Conservation (phyloP, 1,140 invertebrate genomes). For the Eurosta solidaginis region DNA sequence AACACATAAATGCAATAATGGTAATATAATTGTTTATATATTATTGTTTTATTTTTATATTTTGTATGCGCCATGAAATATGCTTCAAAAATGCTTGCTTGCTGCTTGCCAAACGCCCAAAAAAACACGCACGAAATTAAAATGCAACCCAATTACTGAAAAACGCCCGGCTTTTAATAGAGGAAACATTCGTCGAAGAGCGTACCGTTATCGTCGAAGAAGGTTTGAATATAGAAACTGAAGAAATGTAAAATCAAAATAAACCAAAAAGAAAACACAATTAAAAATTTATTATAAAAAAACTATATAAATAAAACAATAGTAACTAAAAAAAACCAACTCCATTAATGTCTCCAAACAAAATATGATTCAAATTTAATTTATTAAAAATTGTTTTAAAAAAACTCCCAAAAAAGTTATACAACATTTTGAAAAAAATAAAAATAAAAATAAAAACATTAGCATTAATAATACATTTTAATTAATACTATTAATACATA, state of each 20-base stretch:
- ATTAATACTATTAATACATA: neutral
- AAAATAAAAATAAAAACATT: neutral
- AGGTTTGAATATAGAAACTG: slow-evolving; percentile 59
- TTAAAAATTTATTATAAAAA: neutral
- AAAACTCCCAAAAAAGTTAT: neutral
- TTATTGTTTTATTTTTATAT: slow-evolving; percentile 30
- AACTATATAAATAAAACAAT: slow-evolving; percentile 34
- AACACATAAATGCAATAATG: slow-evolving; percentile 32
- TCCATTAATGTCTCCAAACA: slow-evolving; percentile 13
- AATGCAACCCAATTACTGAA: slow-evolving; percentile 37
- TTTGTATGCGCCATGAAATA: slow-evolving; percentile 3
- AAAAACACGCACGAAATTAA: slow-evolving; percentile 36
- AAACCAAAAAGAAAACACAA: slow-evolving; percentile 23
- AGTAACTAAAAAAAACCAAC: slow-evolving; percentile 33
- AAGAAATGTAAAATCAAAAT: slow-evolving; percentile 48
- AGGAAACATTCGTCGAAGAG: slow-evolving; percentile 60
- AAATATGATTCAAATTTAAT: slow-evolving; percentile 14
- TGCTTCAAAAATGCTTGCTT: slow-evolving; percentile 34
- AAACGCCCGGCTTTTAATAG: slow-evolving; percentile 39
- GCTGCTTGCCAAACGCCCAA: slow-evolving; percentile 4
- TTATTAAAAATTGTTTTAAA: neutral
- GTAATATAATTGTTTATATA: slow-evolving; percentile 22
- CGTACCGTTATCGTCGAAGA: slow-evolving; percentile 57
- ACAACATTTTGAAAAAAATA: slow-evolving; percentile 16
- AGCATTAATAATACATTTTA: neutral